These are phyloP conservation scores for Leptocoma aspasia DNA, from an alignment of 2,113 vertebrate species.

Conservation along the genomic window DNA sequence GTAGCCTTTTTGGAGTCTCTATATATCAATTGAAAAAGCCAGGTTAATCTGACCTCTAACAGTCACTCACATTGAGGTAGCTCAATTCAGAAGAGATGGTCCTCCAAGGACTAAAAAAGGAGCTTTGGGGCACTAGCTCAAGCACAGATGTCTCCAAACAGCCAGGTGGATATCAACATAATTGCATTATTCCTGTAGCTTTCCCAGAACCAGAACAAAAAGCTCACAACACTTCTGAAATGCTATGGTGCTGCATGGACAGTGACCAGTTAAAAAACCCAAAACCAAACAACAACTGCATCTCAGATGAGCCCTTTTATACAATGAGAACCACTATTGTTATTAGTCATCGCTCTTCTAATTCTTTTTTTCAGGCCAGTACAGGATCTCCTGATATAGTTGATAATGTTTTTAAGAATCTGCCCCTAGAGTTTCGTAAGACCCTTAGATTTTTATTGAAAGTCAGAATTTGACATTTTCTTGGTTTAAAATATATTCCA, in stretches of 20 bases:
- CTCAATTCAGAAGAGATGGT: background rate
- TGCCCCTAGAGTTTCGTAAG: background rate
- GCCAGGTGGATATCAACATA: background rate
- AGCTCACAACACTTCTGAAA: background rate
- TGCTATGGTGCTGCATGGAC: background rate
- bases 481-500: background rate
- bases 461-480: background rate
- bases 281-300: background rate
- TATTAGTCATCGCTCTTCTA: background rate
- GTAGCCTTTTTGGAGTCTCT: background rate
- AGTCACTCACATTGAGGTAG: background rate
- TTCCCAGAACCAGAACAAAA: background rate
- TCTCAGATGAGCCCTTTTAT: background rate
- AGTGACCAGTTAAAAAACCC: background rate
- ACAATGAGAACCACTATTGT: background rate
- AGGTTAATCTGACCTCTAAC: background rate
- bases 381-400: background rate
- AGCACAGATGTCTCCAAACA: background rate
- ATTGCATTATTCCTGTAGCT: background rate
- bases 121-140: background rate
- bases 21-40: background rate
- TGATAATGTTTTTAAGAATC: background rate
- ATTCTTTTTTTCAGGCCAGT: background rate
- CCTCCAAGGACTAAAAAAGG: background rate
- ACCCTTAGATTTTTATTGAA: background rate